These are phyloP conservation scores for Excalfactoria chinensis DNA, from an alignment of 2,113 vertebrate species.

Conservation along the genomic window DNA sequence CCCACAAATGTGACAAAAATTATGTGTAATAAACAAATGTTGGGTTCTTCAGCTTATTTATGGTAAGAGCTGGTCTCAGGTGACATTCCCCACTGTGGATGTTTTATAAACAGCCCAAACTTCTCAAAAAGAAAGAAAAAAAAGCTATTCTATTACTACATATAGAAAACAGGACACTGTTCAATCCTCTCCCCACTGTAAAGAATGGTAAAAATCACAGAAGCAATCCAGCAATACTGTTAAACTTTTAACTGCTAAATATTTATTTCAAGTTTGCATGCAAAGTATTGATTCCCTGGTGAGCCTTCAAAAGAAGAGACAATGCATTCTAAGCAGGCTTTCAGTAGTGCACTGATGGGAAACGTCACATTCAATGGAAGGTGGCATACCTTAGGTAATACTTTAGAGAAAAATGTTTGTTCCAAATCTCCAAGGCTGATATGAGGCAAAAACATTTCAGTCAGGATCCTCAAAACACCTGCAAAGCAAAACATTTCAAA, in stretches of 20 bases:
- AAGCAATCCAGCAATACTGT: not conserved
- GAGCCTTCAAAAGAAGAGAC: not conserved
- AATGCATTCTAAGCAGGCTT: not conserved
- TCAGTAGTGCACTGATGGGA: not conserved
- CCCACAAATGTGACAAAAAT: not conserved
- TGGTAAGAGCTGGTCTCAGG: not conserved
- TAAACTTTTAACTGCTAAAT: not conserved
- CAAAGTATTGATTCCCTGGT: not conserved
- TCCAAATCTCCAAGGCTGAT: slow-evolving; percentile 85
- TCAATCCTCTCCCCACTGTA: not conserved
- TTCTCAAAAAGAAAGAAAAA: not conserved
- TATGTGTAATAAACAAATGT: not conserved
- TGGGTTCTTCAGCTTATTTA: not conserved
- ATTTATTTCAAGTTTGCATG: not conserved
- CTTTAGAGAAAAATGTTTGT: slow-evolving; percentile 86
- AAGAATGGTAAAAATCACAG: not conserved
- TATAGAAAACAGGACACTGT: not conserved
- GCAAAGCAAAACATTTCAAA: slow-evolving; percentile 46
- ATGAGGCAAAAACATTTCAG: slow-evolving; percentile 92
- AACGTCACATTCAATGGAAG: not conserved
- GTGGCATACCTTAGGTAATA: slow-evolving; percentile 88
- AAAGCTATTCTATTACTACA: not conserved
- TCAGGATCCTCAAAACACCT: slow-evolving; percentile 90
- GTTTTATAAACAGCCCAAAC: not conserved
- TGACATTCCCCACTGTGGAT: not conserved